A percentile compares a stretch with the other conserved stretches of the same genome.
Conservation (phyloP, 1,140 invertebrate genomes). For the Nasonia longicornis region DNA sequence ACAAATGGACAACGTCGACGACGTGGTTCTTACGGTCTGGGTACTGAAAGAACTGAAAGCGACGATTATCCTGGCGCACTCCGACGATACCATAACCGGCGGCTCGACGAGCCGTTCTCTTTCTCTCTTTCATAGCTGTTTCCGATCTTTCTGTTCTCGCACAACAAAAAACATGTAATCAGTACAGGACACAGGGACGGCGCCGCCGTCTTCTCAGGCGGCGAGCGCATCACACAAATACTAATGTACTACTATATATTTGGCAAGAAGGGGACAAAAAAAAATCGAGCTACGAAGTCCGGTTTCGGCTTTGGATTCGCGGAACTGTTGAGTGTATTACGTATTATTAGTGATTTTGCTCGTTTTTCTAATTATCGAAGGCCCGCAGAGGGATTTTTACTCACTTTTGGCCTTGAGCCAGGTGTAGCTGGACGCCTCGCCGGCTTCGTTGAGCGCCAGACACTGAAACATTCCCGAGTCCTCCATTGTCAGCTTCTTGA, state of each 20-base stretch:
- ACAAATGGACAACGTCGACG: conserved; percentile 31
- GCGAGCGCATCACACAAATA: conserved; percentile 7
- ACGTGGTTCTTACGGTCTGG: conserved; percentile 65
- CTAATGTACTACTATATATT: neutral
- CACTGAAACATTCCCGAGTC: conserved; percentile 98
- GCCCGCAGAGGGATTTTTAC: conserved; percentile 61
- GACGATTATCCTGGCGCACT: conserved; percentile 66
- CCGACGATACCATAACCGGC: conserved; percentile 69
- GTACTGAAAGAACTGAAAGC: conserved; percentile 68
- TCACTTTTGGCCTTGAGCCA: conserved; percentile 97
- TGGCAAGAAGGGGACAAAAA: neutral
- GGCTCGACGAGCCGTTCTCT: conserved; percentile 64
- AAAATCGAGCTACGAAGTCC: neutral
- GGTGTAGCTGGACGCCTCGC: conserved; percentile 88
- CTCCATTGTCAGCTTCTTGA: conserved; percentile 84
- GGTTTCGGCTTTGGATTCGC: conserved; percentile 16
- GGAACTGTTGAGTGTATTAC: neutral
- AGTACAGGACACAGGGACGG: conserved; percentile 42
- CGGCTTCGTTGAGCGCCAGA: conserved; percentile 88
- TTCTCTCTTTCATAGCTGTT: conserved; percentile 61
- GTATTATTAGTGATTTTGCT: neutral
- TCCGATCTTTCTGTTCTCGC: conserved; percentile 58
- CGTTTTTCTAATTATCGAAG: neutral
- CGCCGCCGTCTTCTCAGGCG: neutral
- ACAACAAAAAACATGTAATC: conserved; percentile 55